Evolutionary conservation across 2,797 vertebrate genomes (phyloP).

Genomic region (Rhabdophis nuchalis): DNA sequence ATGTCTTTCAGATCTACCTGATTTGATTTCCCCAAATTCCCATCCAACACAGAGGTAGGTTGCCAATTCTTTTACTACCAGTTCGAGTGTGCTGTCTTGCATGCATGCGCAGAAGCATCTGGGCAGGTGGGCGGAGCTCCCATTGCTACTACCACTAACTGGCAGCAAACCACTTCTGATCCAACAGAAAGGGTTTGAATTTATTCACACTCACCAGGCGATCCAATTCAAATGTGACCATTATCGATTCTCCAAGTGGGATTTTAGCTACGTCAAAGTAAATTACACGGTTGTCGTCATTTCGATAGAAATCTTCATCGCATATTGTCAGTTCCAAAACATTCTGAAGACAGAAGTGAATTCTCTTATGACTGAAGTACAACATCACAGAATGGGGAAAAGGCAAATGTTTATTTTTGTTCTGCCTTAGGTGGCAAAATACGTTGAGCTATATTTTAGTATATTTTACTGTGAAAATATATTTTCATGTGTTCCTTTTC

Average conservation of each 20-base stretch:
- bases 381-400: neutral
- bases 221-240: slow-evolving; percentile 67
- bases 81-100: no score
- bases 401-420: neutral
- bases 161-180: neutral
- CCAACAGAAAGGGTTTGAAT: neutral
- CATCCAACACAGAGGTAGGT: neutral
- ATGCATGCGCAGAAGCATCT: no score
- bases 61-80: no score
- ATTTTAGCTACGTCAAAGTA: slow-evolving; percentile 77
- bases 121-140: no score
- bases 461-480: no score
- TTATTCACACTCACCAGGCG: slow-evolving; percentile 58
- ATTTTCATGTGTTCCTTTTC: no score
- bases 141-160: no score
- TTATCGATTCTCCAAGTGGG: slow-evolving; percentile 59
- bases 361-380: neutral
- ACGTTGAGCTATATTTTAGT: no score
- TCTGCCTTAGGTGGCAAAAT: neutral
- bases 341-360: slow-evolving; percentile 66
- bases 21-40: neutral
- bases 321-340: slow-evolving; percentile 77
- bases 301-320: slow-evolving; percentile 69
- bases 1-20: neutral
- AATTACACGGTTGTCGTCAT: slow-evolving; percentile 67